Evolutionary conservation across 2,113 vertebrate genomes (phyloP).

Genomic region (Rhinichthys klamathensis): DNA sequence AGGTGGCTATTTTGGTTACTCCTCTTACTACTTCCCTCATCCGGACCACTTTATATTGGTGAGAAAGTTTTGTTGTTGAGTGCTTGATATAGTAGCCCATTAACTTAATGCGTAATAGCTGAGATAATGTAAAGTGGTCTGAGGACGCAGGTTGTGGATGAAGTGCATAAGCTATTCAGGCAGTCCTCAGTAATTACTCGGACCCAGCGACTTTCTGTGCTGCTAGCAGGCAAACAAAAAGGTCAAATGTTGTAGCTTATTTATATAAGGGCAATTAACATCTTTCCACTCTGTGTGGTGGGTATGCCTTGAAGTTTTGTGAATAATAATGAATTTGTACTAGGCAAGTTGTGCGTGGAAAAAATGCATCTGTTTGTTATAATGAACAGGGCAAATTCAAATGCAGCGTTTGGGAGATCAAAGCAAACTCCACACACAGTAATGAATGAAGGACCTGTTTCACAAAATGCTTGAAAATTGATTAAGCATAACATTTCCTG

Average conservation of each 20-base stretch:
- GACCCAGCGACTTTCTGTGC: not conserved
- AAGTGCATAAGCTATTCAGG: conserved; percentile 28
- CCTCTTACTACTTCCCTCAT: conserved; percentile 17
- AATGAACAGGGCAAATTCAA: not conserved
- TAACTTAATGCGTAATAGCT: conserved; percentile 41
- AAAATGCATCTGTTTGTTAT: not conserved
- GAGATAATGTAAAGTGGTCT: conserved; percentile 42
- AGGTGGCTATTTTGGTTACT: conserved; percentile 1
- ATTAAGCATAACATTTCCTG: conserved; percentile 20
- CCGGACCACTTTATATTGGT: not conserved
- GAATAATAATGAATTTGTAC: conserved; percentile 35
- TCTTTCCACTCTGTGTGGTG: conserved; percentile 23
- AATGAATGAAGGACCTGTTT: conserved; percentile 4
- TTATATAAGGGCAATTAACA: conserved; percentile 47
- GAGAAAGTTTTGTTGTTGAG: conserved; percentile 29
- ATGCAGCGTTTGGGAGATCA: conserved; percentile 7
- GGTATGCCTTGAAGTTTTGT: conserved; percentile 16
- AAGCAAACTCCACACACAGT: not conserved
- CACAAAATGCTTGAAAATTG: not conserved
- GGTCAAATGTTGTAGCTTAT: conserved; percentile 54
- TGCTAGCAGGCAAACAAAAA: conserved; percentile 22
- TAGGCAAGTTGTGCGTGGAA: not conserved
- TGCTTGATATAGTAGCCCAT: conserved; percentile 35
- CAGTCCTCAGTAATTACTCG: conserved; percentile 47
- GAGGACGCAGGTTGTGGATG: conserved; percentile 27